Conservation (phyloP, 2,888 invertebrate genomes). For the Drosophila meridionalis region DNA sequence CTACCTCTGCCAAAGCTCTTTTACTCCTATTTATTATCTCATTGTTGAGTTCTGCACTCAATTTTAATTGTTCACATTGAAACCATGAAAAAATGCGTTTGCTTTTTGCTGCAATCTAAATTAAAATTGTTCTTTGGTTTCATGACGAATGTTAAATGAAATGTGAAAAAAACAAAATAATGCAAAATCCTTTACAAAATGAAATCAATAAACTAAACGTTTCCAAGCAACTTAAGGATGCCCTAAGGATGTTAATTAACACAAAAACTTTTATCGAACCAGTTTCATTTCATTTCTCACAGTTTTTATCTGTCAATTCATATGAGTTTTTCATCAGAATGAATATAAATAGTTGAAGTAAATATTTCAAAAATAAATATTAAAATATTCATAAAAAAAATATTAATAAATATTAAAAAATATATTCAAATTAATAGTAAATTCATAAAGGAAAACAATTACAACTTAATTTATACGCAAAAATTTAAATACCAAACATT, state of each 20-base stretch:
- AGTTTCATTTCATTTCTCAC: background rate
- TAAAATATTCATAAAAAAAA: no score
- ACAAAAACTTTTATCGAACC: background rate
- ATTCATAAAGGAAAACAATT: no score
- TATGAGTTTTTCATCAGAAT: background rate
- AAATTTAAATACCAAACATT: no score
- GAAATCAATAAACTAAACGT: background rate
- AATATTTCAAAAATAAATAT: no score
- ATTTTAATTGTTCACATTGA: background rate
- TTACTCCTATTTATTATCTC: background rate
- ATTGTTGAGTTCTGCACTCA: background rate
- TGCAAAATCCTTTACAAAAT: background rate
- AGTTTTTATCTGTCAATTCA: background rate
- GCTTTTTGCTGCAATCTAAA: background rate
- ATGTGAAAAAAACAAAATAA: background rate
- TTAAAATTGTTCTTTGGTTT: constrained; percentile 1
- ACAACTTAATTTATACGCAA: no score
- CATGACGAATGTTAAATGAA: background rate
- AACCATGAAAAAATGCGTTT: background rate
- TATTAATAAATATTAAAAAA: no score
- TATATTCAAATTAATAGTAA: no score
- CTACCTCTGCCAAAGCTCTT: background rate
- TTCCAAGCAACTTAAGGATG: background rate
- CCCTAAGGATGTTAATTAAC: background rate
- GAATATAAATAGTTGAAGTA: no score